Percentiles rank a stretch among this genome's conserved stretches.
phyloP scores from a whole-genome alignment of 1,140 invertebrate species.

The Macrobrachium nipponense region DNA sequence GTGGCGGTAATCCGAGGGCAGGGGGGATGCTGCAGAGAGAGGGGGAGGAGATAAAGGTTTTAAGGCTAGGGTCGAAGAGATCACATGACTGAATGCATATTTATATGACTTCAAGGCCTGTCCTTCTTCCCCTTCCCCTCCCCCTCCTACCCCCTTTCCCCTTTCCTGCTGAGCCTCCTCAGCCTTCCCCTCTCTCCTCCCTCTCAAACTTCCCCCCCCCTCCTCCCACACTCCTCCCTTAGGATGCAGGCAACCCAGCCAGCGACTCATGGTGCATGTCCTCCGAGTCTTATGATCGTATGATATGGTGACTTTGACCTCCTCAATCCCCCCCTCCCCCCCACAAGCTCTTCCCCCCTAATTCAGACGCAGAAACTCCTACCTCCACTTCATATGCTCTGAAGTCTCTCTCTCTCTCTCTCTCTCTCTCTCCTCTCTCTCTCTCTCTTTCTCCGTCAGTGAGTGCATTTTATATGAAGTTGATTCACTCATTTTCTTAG shows the following conservation, averaged over 20 bases:
- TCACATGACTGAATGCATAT: no score
- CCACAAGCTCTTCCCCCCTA: no score
- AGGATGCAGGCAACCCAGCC: background rate
- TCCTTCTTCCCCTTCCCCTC: background rate
- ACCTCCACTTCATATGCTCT: background rate
- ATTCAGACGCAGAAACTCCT: background rate
- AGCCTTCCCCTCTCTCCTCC: background rate
- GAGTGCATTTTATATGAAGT: background rate
- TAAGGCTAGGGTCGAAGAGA: no score
- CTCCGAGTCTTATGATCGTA: background rate
- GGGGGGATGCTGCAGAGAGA: no score
- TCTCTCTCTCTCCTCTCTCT: background rate
- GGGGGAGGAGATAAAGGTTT: no score
- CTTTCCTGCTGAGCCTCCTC: background rate
- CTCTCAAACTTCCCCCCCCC: no score
- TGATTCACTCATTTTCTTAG: no score
- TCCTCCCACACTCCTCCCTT: background rate
- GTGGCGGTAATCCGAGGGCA: no score
- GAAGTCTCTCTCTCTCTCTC: constrained; percentile 5
- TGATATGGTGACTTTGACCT: no score
- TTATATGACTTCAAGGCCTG: background rate
- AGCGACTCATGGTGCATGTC: background rate
- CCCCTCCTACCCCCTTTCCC: background rate
- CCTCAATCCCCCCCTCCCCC: no score
- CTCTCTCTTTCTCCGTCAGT: constrained; percentile 8